Percentiles rank a stretch among this genome's conserved stretches.
phyloP scores from a whole-genome alignment of 2,113 vertebrate species.

The Microcebus jonahi region DNA sequence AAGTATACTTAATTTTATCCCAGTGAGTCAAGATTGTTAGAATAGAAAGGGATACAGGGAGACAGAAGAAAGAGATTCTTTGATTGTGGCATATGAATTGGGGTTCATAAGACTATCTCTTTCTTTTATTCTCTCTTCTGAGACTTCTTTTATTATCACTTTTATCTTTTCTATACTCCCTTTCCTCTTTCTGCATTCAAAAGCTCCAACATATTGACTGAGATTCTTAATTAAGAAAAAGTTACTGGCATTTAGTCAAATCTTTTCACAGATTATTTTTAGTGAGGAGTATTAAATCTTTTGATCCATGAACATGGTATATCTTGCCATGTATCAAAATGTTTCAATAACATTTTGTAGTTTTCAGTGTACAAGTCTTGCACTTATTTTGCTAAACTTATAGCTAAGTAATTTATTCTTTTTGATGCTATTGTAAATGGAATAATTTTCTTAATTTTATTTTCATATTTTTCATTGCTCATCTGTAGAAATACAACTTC shows the following conservation, averaged over 20 bases:
- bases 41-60: neutral
- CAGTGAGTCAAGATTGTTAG: neutral
- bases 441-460: neutral
- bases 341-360: no score
- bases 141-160: neutral
- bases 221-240: conserved; percentile 47
- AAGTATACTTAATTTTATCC: neutral
- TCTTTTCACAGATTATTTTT: neutral
- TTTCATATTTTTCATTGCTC: no score
- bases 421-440: no score
- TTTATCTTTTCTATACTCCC: neutral
- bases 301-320: neutral
- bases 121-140: neutral
- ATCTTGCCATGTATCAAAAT: neutral
- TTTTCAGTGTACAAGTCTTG: no score
- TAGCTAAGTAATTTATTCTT: no score
- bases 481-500: no score
- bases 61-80: neutral
- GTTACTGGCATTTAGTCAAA: neutral
- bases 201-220: neutral
- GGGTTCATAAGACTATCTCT: neutral
- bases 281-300: neutral
- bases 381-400: no score
- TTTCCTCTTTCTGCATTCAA: neutral
- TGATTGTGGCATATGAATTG: neutral